These are phyloP conservation scores for Acrobeloides nanus DNA, from an alignment of 2,888 invertebrate species.

Conservation along the genomic window DNA sequence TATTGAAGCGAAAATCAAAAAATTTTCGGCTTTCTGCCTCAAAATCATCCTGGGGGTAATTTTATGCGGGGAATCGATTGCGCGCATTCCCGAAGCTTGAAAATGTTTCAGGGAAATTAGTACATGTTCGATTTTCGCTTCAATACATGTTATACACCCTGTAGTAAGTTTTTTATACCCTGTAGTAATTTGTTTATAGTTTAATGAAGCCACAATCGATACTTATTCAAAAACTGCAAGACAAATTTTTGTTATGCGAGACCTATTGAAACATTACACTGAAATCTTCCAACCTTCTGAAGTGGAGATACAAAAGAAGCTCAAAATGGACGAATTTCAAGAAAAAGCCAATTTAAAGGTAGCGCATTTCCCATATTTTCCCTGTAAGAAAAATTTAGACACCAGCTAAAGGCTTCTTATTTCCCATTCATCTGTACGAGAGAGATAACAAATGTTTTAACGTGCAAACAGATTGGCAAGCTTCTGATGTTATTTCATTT, in stretches of 20 bases:
- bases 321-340: conserved; percentile 21
- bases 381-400: conserved; percentile 10
- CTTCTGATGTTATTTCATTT: conserved; percentile 22
- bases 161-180: no score
- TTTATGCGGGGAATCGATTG: no score
- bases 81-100: no score
- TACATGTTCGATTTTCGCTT: no score
- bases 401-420: conserved; percentile 39
- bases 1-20: no score
- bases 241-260: conserved; percentile 31
- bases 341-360: conserved; percentile 16
- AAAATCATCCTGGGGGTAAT: no score
- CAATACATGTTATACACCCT: no score
- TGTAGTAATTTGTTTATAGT: no score
- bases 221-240: conserved; percentile 16
- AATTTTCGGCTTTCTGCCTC: no score
- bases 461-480: conserved; percentile 34
- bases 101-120: no score
- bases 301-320: conserved; percentile 13
- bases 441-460: conserved; percentile 50
- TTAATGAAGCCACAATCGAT: conserved; percentile 16
- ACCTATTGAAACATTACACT: conserved; percentile 33
- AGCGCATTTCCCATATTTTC: not conserved
- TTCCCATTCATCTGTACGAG: conserved; percentile 44
- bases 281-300: conserved; percentile 29